phyloP scores from a whole-genome alignment of 23 tunicate species.

The Oikopleura albicans region DNA sequence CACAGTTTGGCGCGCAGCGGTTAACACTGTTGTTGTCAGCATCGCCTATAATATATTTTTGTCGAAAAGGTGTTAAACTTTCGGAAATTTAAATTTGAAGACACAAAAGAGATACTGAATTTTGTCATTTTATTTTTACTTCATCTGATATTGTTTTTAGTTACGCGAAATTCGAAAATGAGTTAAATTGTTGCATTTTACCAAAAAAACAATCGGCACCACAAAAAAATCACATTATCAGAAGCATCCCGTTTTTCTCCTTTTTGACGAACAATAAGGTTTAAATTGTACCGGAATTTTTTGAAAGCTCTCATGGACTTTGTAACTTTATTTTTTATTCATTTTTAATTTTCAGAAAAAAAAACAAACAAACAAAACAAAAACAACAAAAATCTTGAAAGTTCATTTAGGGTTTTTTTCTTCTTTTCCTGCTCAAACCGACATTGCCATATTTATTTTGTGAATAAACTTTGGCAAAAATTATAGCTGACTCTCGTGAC shows the following conservation, averaged over 20 bases:
- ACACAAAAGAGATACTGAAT: too few relatives aligned
- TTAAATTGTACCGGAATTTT: too few relatives aligned
- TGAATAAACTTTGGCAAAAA: not conserved
- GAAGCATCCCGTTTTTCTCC: too few relatives aligned
- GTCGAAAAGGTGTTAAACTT: too few relatives aligned
- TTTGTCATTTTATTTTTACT: too few relatives aligned
- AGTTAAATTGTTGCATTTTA: not conserved
- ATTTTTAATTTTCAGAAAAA: not conserved
- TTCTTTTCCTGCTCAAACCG: slow-evolving; percentile 13
- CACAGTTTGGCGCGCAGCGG: too few relatives aligned
- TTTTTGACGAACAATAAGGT: too few relatives aligned
- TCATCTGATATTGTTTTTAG: too few relatives aligned
- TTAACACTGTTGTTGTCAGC: too few relatives aligned
- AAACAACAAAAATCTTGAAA: not conserved
- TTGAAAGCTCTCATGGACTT: not conserved
- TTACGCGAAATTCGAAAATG: not conserved
- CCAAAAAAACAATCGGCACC: not conserved
- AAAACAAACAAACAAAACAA: not conserved
- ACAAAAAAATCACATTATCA: too few relatives aligned
- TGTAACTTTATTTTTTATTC: not conserved
- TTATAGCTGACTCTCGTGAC: not conserved
- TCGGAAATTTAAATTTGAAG: too few relatives aligned
- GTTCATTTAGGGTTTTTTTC: not conserved
- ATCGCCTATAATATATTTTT: too few relatives aligned
- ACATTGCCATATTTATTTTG: not conserved